phyloP scores from a whole-genome alignment of 2,797 vertebrate species.

The Melanotaenia boesemani region DNA sequence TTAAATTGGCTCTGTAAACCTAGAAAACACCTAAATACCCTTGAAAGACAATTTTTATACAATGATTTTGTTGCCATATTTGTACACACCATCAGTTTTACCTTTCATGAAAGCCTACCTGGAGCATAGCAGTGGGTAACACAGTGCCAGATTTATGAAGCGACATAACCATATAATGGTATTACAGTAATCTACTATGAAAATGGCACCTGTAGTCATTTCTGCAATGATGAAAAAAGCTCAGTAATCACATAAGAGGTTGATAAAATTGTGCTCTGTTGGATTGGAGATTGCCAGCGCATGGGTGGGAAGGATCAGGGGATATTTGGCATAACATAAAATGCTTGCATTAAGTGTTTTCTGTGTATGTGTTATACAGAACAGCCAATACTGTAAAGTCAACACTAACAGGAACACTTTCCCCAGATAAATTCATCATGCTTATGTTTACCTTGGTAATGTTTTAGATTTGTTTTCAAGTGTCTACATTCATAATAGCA shows the following conservation, averaged over 20 bases:
- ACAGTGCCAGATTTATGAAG: slow-evolving; percentile 49
- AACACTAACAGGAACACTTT: slow-evolving; percentile 2
- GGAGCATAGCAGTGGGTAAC: slow-evolving; percentile 24
- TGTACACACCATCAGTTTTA: slow-evolving; percentile 44
- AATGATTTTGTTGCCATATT: slow-evolving; percentile 59
- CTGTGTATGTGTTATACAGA: not conserved
- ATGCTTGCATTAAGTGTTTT: not conserved
- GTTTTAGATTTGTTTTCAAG: not conserved
- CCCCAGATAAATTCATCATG: not conserved
- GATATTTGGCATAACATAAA: slow-evolving; percentile 32
- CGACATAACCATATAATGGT: slow-evolving; percentile 55
- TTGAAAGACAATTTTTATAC: slow-evolving; percentile 39
- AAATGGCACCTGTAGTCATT: slow-evolving; percentile 56
- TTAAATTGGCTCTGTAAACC: slow-evolving; percentile 47
- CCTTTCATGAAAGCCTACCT: slow-evolving; percentile 53
- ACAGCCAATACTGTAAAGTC: not conserved
- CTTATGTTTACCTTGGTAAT: slow-evolving; percentile 3
- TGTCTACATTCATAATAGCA: not conserved
- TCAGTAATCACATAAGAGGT: slow-evolving; percentile 51
- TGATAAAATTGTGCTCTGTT: slow-evolving; percentile 51
- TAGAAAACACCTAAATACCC: slow-evolving; percentile 30
- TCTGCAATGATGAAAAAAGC: slow-evolving; percentile 52
- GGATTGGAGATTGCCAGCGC: slow-evolving; percentile 33
- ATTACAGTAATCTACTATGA: slow-evolving; percentile 65
- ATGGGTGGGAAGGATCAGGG: not conserved